These are phyloP conservation scores for Melipona quadrifasciata DNA, from an alignment of 1,140 invertebrate genomes.

Conservation along the genomic window DNA sequence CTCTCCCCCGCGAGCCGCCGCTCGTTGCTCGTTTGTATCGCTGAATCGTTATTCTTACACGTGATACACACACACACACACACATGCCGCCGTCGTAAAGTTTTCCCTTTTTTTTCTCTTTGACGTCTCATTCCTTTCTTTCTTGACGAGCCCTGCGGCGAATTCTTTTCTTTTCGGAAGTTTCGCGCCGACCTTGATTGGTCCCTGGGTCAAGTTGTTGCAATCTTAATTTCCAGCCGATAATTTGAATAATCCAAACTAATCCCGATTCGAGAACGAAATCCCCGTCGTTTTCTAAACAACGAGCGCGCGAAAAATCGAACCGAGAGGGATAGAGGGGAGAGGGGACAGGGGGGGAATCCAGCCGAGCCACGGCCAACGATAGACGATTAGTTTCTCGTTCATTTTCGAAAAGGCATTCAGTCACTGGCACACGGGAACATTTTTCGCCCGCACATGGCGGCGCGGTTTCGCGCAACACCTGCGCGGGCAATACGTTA, in stretches of 20 bases:
- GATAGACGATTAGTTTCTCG: constrained; percentile 43
- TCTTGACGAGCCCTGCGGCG: not conserved
- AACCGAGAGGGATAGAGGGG: no score
- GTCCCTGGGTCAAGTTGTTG: no score
- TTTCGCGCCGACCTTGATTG: no score
- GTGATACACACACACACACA: not conserved
- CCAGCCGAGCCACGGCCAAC: not conserved
- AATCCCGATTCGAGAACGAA: no score
- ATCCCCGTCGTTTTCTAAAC: no score
- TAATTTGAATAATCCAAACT: no score
- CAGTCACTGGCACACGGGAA: constrained; percentile 32
- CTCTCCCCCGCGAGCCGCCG: not conserved
- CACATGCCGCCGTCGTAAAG: not conserved
- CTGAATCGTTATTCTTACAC: not conserved
- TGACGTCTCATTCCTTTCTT: not conserved
- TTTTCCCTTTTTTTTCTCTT: not conserved
- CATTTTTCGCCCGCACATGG: constrained; percentile 66
- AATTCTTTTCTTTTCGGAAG: no score
- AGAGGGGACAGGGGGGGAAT: not conserved
- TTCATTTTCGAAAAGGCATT: constrained; percentile 54
- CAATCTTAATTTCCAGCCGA: no score
- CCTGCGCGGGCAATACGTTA: constrained; percentile 80
- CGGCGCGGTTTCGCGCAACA: constrained; percentile 72
- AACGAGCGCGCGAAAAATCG: no score
- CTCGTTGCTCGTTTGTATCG: not conserved